Evolutionary conservation across 1,140 invertebrate genomes (phyloP), one percentile per base, ranked within the genome.

Genomic region (Drosophila albomicans): DNA sequence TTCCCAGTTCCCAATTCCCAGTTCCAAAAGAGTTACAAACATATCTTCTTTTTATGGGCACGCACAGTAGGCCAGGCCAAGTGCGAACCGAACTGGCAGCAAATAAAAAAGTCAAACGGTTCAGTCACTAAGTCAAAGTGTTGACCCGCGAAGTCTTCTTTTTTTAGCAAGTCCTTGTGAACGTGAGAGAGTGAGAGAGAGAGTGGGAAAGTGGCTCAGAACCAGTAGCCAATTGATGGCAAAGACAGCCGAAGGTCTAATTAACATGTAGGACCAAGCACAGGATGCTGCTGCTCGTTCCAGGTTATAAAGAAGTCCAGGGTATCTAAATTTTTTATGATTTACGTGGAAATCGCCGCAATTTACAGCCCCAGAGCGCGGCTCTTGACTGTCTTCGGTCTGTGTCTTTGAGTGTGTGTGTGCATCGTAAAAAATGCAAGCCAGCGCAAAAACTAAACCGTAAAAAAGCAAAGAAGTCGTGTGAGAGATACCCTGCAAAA

Each of bases 311-410:
- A 3, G 10, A 15, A 7, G n/a, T 67, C 11, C 54, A 66, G 52
- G 61, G 46, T 74, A 81, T 80, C 77, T 78, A 78, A 16, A 74
- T 71, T 66, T 86, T 88, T 89, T 89, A 89, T 90, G 87, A 89
- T 89, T 89, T 89, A 86, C 81, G 71, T 86, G 81, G 81, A 89
- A 89, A 82, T 82, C 75, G 84, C 69, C 71, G 57, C 76, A 79
- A 67, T 75, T 75, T 79, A 82, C 75, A 82, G 58, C 52, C 38
- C 32, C 2, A 28, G 32, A 49, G 20, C 62, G 4, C 70, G 30
- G 48, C 28, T 54, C 13, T 32, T 54, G 51, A 13, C 25, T 13
- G 5, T 25, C 20, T 25, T 25, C 3, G 0, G 20, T 25, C 20
- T 25, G 20, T 25, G 20, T 25, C 3, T 25, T 3, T 4, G 3